Percentiles rank a stretch among this genome's conserved stretches.
phyloP scores from a whole-genome alignment of 2,113 vertebrate species.

The Nycticryphes semicollaris region DNA sequence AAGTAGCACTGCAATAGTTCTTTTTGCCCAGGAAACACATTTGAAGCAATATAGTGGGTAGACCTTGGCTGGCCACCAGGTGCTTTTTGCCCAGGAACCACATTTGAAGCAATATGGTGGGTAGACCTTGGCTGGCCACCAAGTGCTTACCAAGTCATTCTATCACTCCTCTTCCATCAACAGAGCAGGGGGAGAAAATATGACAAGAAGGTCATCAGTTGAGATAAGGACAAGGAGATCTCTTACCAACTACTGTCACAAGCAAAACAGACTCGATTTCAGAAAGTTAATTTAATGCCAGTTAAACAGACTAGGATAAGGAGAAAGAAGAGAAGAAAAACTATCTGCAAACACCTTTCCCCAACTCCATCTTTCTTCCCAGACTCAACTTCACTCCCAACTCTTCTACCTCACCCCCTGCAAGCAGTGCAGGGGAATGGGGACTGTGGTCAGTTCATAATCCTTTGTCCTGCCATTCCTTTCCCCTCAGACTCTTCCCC shows the following conservation, averaged over 20 bases:
- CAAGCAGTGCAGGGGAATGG: background rate
- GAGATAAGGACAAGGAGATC: background rate
- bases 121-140: background rate
- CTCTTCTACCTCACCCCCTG: background rate
- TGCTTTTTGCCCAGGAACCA: background rate
- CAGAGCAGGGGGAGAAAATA: background rate
- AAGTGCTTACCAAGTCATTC: background rate
- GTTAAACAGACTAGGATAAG: background rate
- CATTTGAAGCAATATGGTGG: background rate
- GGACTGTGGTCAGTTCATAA: background rate
- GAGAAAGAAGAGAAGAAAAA: background rate
- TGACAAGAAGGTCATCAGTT: fast-evolving
- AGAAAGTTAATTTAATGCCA: background rate
- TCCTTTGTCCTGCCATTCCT: background rate
- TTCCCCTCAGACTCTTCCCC: background rate
- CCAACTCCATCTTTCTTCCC: background rate
- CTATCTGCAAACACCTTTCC: background rate
- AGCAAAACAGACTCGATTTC: background rate
- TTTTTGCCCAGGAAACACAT: background rate
- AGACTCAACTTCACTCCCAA: background rate
- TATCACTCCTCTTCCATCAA: background rate
- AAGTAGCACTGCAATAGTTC: background rate
- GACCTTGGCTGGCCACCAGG: background rate
- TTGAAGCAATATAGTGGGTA: background rate
- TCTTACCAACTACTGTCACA: background rate